Conservation (phyloP, 2,888 invertebrate genomes). For the Oxyscelio sp. region DNA sequence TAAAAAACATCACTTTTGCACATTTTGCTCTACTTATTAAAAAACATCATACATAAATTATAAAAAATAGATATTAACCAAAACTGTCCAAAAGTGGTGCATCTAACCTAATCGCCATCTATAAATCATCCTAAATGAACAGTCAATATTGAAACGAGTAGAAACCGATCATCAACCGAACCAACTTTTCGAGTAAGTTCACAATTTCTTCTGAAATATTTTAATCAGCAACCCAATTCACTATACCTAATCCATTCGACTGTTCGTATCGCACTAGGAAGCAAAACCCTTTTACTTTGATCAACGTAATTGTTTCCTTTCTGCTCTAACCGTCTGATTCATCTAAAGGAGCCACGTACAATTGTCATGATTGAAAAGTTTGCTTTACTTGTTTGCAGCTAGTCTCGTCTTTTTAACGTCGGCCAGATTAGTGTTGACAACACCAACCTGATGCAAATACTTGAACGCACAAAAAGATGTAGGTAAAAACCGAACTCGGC, state of each 20-base stretch:
- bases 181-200: too few species aligned
- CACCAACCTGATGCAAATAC: conserved; percentile 58
- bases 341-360: not conserved
- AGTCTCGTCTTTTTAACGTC: conserved; percentile 8
- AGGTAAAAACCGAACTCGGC: conserved; percentile 42
- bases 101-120: too few species aligned
- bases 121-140: too few species aligned
- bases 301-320: not conserved
- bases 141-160: too few species aligned
- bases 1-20: too few species aligned
- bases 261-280: not conserved
- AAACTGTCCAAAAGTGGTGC: too few species aligned
- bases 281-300: not conserved
- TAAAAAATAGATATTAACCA: too few species aligned
- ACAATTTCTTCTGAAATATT: not conserved
- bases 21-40: too few species aligned
- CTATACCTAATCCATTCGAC: not conserved
- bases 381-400: conserved; percentile 9
- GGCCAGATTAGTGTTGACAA: conserved; percentile 30
- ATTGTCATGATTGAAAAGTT: not conserved
- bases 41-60: too few species aligned
- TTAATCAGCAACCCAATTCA: not conserved
- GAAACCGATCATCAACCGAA: too few species aligned
- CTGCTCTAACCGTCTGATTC: not conserved
- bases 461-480: conserved; percentile 7